phyloP scores from a whole-genome alignment of 2,888 invertebrate species.

The Gastracanthus pulcherrimus region DNA sequence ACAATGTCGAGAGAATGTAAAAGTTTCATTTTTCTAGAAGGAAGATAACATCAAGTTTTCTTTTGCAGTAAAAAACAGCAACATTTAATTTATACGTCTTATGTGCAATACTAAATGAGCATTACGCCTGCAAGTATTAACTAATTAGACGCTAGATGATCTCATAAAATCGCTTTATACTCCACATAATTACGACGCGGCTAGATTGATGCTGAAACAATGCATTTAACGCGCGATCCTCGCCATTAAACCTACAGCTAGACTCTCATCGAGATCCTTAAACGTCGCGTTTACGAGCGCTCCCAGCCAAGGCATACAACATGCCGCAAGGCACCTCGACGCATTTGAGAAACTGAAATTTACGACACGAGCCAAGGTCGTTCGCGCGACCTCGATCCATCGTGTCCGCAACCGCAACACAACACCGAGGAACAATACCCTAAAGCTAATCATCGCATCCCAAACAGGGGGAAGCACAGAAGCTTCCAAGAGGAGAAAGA shows the following conservation, averaged over 20 bases:
- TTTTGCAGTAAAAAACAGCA: too few relatives aligned
- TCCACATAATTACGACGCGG: background rate
- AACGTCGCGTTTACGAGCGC: conserved; percentile 39
- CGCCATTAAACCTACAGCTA: background rate
- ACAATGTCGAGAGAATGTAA: too few relatives aligned
- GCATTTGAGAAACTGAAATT: conserved; percentile 37
- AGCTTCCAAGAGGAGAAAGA: background rate
- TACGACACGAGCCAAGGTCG: conserved; percentile 52
- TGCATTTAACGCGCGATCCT: background rate
- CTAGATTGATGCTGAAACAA: background rate
- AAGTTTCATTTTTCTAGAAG: too few relatives aligned
- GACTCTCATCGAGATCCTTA: conserved; percentile 37
- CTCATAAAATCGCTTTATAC: too few relatives aligned
- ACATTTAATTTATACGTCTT: too few relatives aligned
- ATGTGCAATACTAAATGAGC: too few relatives aligned
- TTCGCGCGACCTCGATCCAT: conserved; percentile 37
- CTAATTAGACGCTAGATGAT: too few relatives aligned
- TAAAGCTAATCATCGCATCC: conserved; percentile 3
- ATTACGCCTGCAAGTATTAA: too few relatives aligned
- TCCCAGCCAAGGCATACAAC: too few relatives aligned
- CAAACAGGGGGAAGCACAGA: background rate
- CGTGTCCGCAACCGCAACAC: background rate
- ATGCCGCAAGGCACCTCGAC: background rate
- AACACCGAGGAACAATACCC: background rate
- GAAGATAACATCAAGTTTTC: too few relatives aligned